phyloP scores from a whole-genome alignment of 35 echinoderm and acorn worm species.

The Heliocidaris tuberculata region DNA sequence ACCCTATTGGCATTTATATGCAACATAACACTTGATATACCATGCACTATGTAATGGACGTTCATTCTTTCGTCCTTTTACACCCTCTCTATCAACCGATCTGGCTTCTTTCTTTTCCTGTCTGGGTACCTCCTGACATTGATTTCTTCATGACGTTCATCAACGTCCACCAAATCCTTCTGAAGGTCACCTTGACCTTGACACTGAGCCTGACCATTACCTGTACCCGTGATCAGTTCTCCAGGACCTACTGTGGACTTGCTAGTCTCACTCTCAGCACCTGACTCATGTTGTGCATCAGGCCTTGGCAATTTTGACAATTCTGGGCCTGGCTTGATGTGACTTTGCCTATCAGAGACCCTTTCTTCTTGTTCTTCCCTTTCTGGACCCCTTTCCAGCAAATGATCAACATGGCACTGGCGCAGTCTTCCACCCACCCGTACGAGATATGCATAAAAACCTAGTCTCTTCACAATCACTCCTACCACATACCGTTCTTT shows the following conservation, averaged over 20 bases:
- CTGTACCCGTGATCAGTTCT: neutral
- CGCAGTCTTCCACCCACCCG: conserved; percentile 16
- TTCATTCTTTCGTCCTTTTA: conserved; percentile 19
- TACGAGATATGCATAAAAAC: conserved; percentile 42
- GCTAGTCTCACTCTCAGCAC: conserved; percentile 14
- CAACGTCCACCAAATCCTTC: neutral
- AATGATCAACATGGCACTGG: conserved; percentile 59
- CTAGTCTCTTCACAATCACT: conserved; percentile 45
- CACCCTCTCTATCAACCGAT: conserved; percentile 14
- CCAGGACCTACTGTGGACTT: neutral
- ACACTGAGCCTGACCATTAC: neutral
- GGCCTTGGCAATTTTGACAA: neutral
- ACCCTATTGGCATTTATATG: too few relatives aligned
- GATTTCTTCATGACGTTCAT: conserved; percentile 4
- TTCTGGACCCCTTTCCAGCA: conserved; percentile 29
- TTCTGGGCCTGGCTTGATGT: neutral
- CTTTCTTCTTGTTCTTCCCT: neutral
- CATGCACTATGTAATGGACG: neutral
- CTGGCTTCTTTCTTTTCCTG: conserved; percentile 39
- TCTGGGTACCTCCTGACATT: conserved; percentile 38
- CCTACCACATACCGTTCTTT: conserved; percentile 36
- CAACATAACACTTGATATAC: too few relatives aligned
- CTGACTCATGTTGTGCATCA: neutral
- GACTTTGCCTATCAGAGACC: neutral
- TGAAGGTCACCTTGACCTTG: conserved; percentile 18